A percentile compares a stretch with the other conserved stretches of the same genome.
Conservation (phyloP, 1,140 invertebrate species). For the Megathymus violae region DNA sequence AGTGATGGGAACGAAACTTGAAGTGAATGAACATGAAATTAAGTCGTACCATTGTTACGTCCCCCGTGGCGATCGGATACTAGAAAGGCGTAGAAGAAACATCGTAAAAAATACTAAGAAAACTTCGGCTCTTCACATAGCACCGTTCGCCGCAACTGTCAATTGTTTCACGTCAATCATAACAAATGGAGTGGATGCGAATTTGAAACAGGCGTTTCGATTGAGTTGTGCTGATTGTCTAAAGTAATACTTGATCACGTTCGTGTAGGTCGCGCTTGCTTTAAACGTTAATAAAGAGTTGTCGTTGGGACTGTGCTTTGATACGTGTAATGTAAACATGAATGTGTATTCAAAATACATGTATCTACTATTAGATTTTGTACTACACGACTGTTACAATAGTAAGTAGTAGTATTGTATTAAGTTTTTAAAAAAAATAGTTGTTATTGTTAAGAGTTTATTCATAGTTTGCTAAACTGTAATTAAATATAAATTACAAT, state of each 20-base stretch:
- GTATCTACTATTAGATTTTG: too few relatives aligned
- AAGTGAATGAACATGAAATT: constrained; percentile 39
- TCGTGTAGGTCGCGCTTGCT: neutral
- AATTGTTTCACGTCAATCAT: constrained; percentile 46
- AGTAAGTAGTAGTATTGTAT: too few relatives aligned
- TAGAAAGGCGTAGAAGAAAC: constrained; percentile 38
- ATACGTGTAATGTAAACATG: too few relatives aligned
- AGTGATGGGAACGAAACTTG: constrained; percentile 23
- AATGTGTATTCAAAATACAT: too few relatives aligned
- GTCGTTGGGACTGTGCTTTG: too few relatives aligned
- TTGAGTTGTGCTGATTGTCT: neutral
- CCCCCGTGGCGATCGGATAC: constrained; percentile 37
- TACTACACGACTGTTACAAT: too few relatives aligned
- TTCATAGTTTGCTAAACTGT: too few relatives aligned
- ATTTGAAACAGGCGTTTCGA: constrained; percentile 16
- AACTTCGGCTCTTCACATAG: constrained; percentile 12
- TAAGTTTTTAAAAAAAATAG: too few relatives aligned
- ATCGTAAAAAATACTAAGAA: constrained; percentile 24
- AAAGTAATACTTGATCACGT: neutral
- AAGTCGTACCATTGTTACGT: constrained; percentile 35
- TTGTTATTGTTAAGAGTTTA: too few relatives aligned
- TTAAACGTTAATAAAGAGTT: neutral
- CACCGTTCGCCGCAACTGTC: constrained; percentile 3
- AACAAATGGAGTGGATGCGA: constrained; percentile 49
- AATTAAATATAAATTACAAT: too few relatives aligned